Evolutionary conservation across 2,888 invertebrate species (phyloP), one percentile per base, ranked within the genome.

Genomic region (Troglohyphantes excavatus): DNA sequence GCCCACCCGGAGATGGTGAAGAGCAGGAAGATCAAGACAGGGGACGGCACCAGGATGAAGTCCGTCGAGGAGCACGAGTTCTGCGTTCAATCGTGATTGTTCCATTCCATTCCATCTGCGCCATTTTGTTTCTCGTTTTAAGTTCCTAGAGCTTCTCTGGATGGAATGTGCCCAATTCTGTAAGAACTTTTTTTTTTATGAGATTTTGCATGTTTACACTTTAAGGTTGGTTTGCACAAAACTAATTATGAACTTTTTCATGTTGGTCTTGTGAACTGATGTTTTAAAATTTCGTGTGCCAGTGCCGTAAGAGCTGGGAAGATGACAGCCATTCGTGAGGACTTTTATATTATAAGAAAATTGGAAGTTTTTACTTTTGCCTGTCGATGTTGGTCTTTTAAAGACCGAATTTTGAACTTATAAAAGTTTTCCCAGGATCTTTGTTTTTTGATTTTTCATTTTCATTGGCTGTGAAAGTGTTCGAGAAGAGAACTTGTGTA

Each of bases 1-100:
- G 90, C 89, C 9, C 73, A 90, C 21, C 73, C 73, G 5, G 70
- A 90, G 23, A 19, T 91, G 73, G 76, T 92, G 0, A 83, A 81
- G 27, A 81, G 43, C 19, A 72, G 91, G 39, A 90, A 79, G 33
- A 19, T 88, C 53, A 90, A 81, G 61, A 91, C 90, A 7, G 89
- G 90, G 2, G 87, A 91, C 46, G 91, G 90, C 0, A 78, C 86
- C 2, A 79, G 90, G 26, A 19, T 90, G 70, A 83, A 90, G 19
- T 9, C 39, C n/a, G 27, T 81, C 2, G 85, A 81, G 19, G 29
- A 67, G 63, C 81, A 65, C 5, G 65, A 81, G 23, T 63, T 39
- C 68, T 73, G 68, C 27, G 21, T 11, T 9, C 29, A 26, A 5
- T 86, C 78, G 53, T 76, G 39, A 70, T 17, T 1, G 39, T 39